Percentiles rank a stretch among this genome's conserved stretches.
Evolutionary conservation across 1,140 invertebrate genomes (phyloP).

Genomic region (Tenebrio molitor): DNA sequence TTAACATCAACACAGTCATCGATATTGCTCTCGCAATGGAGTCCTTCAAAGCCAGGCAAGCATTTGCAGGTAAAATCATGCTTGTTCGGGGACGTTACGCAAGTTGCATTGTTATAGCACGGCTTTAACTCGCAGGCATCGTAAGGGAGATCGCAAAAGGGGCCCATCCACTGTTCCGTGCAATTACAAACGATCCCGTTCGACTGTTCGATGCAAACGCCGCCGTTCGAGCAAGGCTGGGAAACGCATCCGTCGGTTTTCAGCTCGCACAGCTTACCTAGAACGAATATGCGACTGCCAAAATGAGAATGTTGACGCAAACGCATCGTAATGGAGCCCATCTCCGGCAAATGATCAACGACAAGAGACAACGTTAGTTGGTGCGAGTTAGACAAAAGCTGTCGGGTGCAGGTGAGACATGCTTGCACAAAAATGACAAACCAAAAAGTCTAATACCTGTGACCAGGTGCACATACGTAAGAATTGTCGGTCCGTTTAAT

Average conservation of each 20-base stretch:
- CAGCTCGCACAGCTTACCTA: constrained; percentile 77
- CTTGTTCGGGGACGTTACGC: constrained; percentile 68
- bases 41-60: constrained; percentile 77
- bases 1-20: constrained; percentile 79
- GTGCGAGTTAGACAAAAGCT: too few relatives aligned
- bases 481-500: not conserved
- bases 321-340: too few relatives aligned
- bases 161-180: constrained; percentile 75
- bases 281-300: constrained; percentile 1
- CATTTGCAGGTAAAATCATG: constrained; percentile 73
- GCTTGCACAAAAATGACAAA: too few relatives aligned
- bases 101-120: constrained; percentile 81
- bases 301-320: too few relatives aligned
- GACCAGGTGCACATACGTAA: constrained; percentile 12
- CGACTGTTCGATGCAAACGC: constrained; percentile 74
- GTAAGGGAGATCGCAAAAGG: constrained; percentile 79
- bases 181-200: constrained; percentile 78
- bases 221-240: constrained; percentile 79
- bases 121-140: constrained; percentile 76
- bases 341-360: not conserved
- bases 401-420: too few relatives aligned
- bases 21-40: constrained; percentile 82
- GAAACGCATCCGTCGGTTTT: constrained; percentile 77
- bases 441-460: constrained; percentile 6
- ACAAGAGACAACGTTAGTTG: not conserved